phyloP scores from a whole-genome alignment of 2,888 invertebrate species.

The Glaucopsyche alexis region DNA sequence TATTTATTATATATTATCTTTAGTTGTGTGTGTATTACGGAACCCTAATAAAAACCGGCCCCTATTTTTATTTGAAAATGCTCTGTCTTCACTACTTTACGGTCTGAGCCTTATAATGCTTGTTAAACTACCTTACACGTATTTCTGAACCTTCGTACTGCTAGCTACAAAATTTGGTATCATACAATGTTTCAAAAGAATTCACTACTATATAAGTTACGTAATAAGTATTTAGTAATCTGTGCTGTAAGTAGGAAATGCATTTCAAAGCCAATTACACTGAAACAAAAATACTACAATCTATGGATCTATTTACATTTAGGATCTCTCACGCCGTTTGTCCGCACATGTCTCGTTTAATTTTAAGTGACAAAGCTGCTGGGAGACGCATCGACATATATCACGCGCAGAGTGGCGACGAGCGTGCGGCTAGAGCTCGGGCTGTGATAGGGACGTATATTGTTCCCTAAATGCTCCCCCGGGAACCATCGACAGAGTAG shows the following conservation, averaged over 20 bases:
- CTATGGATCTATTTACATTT: neutral
- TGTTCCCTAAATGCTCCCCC: conserved; percentile 16
- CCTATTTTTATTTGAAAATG: no score
- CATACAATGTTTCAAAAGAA: neutral
- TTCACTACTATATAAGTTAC: neutral
- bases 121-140: no score
- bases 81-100: no score
- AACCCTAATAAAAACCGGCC: no score
- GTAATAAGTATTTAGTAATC: no score
- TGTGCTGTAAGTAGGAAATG: neutral
- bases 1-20: no score
- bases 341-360: conserved; percentile 9
- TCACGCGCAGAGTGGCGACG: conserved; percentile 14
- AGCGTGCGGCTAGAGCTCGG: neutral
- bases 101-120: no score
- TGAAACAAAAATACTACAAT: neutral
- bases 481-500: conserved; percentile 31
- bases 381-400: neutral
- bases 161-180: neutral
- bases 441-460: neutral
- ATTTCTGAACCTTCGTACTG: no score
- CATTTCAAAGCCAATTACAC: neutral
- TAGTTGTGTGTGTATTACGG: no score
- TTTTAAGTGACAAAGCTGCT: neutral
- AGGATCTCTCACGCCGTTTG: neutral